Percentiles rank a stretch among this genome's conserved stretches.
Conservation (phyloP, 2,888 invertebrate species). For the Caenorhabditis virilis region DNA sequence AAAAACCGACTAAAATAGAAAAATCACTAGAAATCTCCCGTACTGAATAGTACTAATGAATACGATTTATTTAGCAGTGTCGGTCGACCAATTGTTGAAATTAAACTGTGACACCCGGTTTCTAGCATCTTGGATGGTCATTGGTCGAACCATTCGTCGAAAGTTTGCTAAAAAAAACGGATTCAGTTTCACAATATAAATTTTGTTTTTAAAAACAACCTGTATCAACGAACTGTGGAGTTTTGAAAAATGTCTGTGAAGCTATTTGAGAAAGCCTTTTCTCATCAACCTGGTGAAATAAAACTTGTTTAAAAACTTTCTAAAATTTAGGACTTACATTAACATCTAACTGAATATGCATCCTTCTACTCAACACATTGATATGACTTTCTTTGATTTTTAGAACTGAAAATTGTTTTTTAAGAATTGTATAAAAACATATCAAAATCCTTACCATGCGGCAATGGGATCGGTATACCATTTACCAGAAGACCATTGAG, state of each 20-base stretch:
- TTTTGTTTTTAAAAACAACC: slow-evolving; percentile 4
- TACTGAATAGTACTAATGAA: too few species aligned
- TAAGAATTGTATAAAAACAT: slow-evolving; percentile 1
- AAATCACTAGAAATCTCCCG: too few species aligned
- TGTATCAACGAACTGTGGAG: slow-evolving; percentile 27
- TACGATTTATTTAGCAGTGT: slow-evolving; percentile 4
- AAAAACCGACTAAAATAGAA: too few species aligned
- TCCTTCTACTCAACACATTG: slow-evolving; percentile 40
- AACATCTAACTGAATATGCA: slow-evolving; percentile 50
- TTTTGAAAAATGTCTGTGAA: slow-evolving; percentile 44
- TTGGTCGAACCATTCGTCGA: slow-evolving; percentile 30
- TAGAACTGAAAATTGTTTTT: slow-evolving; percentile 37
- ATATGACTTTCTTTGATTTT: slow-evolving; percentile 47
- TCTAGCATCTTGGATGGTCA: slow-evolving; percentile 13
- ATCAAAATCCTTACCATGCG: too few species aligned
- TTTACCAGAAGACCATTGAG: slow-evolving; percentile 47
- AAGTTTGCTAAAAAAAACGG: slow-evolving; percentile 12
- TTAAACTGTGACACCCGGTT: slow-evolving; percentile 21
- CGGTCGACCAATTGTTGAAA: slow-evolving; percentile 36
- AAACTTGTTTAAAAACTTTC: neutral
- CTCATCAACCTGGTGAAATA: slow-evolving; percentile 37
- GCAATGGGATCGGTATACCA: slow-evolving; percentile 52
- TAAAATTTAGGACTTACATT: slow-evolving; percentile 10
- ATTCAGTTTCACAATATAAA: neutral
- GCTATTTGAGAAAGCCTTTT: slow-evolving; percentile 39